Conservation (phyloP, 2,797 vertebrate species). For the Anguilla obscura region DNA sequence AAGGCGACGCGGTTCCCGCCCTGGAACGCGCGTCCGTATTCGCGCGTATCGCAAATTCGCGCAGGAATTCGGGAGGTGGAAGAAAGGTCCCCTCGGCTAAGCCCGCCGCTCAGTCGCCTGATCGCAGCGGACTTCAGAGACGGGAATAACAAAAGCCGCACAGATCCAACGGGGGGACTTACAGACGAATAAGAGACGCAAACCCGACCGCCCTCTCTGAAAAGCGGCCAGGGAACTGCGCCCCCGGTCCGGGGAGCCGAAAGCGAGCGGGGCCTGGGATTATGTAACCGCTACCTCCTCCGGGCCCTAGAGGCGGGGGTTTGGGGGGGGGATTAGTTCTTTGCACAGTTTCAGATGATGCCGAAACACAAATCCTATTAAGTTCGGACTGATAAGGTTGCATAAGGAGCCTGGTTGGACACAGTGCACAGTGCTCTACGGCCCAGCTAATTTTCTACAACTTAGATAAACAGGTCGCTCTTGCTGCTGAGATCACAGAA, state of each 20-base stretch:
- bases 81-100: neutral
- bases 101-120: neutral
- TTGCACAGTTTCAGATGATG: conserved; percentile 22
- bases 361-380: conserved; percentile 22
- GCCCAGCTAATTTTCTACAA: neutral
- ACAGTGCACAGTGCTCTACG: neutral
- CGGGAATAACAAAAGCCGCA: neutral
- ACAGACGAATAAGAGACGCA: neutral
- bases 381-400: neutral
- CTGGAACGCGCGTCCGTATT: neutral
- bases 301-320: neutral
- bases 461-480: neutral
- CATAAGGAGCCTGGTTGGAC: conserved; percentile 7
- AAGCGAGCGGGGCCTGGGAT: neutral
- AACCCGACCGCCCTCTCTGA: neutral
- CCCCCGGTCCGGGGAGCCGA: neutral
- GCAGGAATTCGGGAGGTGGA: neutral
- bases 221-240: neutral
- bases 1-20: neutral
- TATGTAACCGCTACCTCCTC: neutral
- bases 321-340: neutral
- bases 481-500: neutral
- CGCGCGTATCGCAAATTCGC: neutral
- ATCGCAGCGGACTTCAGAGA: neutral
- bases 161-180: neutral